Conservation (phyloP, 2,797 vertebrate genomes). For the Mastacembelus armatus region DNA sequence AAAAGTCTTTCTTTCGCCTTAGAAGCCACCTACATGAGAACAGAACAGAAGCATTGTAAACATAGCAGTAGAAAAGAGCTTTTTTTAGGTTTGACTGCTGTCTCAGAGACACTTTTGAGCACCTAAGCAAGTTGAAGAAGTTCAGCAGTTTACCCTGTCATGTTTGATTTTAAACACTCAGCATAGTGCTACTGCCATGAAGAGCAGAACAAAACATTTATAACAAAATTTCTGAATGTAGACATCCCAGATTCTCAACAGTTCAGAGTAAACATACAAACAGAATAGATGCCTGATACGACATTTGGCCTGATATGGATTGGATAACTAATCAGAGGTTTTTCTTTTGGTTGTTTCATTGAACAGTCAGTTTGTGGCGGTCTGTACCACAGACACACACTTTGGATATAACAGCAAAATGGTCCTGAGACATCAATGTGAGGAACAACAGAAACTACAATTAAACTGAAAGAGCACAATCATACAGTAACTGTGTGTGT, state of each 20-base stretch:
- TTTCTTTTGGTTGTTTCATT: conserved; percentile 28
- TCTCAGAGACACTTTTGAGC: not conserved
- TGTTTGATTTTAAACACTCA: conserved; percentile 7
- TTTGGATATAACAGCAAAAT: conserved; percentile 28
- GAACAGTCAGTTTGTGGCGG: conserved; percentile 28
- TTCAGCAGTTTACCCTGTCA: not conserved
- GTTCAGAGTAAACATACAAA: not conserved
- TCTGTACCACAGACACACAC: conserved; percentile 35
- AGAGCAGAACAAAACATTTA: not conserved
- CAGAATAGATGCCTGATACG: not conserved
- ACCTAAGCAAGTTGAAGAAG: not conserved
- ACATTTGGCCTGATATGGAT: conserved; percentile 11
- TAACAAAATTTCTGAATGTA: not conserved
- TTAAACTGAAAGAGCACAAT: conserved; percentile 33
- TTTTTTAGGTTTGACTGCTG: no score
- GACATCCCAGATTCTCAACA: not conserved
- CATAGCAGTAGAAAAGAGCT: not conserved
- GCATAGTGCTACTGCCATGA: not conserved
- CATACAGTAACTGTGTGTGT: no score
- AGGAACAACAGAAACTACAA: conserved; percentile 23
- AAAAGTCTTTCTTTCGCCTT: not conserved
- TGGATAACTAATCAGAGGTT: conserved; percentile 14
- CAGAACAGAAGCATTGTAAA: not conserved
- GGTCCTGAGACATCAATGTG: conserved; percentile 29
- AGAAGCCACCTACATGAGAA: not conserved